These are phyloP conservation scores for Cyrtonyx montezumae DNA, from an alignment of 2,113 vertebrate genomes.

Conservation along the genomic window DNA sequence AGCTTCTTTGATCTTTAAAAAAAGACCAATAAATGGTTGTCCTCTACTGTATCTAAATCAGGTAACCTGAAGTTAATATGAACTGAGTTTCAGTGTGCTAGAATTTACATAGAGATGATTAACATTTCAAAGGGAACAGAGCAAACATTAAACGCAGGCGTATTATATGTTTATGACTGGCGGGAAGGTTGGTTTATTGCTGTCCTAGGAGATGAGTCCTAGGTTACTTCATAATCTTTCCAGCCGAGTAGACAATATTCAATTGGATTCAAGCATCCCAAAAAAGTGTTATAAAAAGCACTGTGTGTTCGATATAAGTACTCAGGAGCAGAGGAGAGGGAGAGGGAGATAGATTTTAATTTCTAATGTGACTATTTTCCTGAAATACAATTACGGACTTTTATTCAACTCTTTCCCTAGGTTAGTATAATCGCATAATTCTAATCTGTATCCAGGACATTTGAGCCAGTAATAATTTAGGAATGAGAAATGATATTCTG, in stretches of 20 bases:
- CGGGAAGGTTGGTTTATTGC: background rate
- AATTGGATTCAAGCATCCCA: conserved; percentile 10
- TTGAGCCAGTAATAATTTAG: conserved; percentile 43
- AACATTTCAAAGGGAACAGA: conserved; percentile 61
- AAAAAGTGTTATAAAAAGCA: conserved; percentile 45
- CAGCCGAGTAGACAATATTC: conserved; percentile 18
- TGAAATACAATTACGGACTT: conserved; percentile 20
- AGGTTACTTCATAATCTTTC: conserved; percentile 38
- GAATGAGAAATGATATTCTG: conserved; percentile 27
- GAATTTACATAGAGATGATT: conserved; percentile 55
- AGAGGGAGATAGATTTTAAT: background rate
- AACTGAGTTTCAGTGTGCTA: conserved; percentile 33
- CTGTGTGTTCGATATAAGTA: background rate
- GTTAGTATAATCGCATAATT: conserved; percentile 33
- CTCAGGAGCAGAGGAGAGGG: background rate
- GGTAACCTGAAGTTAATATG: conserved; percentile 49
- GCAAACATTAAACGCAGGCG: conserved; percentile 31
- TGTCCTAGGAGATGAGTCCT: conserved; percentile 5
- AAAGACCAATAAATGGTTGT: background rate
- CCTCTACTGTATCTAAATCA: conserved; percentile 46
- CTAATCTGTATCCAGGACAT: conserved; percentile 51
- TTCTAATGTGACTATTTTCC: conserved; percentile 43
- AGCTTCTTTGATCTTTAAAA: conserved; percentile 64
- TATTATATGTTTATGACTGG: conserved; percentile 47
- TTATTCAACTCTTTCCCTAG: conserved; percentile 49